Base-by-base conservation (phyloP, 2,113 vertebrate genomes). In the Rattus norvegicus region DNA sequence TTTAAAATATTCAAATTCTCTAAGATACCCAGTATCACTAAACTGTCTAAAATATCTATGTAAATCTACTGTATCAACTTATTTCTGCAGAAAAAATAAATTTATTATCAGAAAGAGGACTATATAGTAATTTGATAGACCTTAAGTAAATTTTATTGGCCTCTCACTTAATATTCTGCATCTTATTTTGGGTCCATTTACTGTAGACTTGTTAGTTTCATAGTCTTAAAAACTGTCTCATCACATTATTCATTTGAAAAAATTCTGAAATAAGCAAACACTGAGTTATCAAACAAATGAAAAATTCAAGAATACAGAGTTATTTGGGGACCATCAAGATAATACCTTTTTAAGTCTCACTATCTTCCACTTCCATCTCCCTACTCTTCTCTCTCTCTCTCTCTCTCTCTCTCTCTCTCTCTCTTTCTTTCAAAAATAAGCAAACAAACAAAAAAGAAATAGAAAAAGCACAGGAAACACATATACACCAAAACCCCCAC, bases 101-200 rank as follows among this genome's bases (percentile, higher is more conserved):
- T 67, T 75, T 56, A 76, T 73, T 67, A 49, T 80, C 54, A 36
- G 39, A 43, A 87, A 83, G 2, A 88, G 26, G 4, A 56, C 49
- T 83, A 20, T 17, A 5, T 61, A 28, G 76, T 63, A 88, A 43
- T 54, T 61, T 96, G 70, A 69, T 73, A 79, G 52, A 61, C 3
- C 79, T 93, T 69, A 83, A 47, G 14, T 56, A 93, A 67, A 91
- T 92, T 86, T 93, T 52, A 75, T 93, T 84, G 81, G 33, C n/a
- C 5, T 93, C 22, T 33, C 33, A 87, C 47, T 91, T 76, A 88
- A n/a, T 5, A 80, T 1, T 83, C 33, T 39, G 72, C 4, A 24
- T 54, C 5, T 84, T 91, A 33, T 70, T 69, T 90, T 43, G 49
- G 28, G 2, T 36, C 14, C 1, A 87, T 47, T 86, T 87, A 69